Evolutionary conservation across 2,113 vertebrate genomes (phyloP), one percentile per base, ranked within the genome.

Genomic region (Pardalotus punctatus): DNA sequence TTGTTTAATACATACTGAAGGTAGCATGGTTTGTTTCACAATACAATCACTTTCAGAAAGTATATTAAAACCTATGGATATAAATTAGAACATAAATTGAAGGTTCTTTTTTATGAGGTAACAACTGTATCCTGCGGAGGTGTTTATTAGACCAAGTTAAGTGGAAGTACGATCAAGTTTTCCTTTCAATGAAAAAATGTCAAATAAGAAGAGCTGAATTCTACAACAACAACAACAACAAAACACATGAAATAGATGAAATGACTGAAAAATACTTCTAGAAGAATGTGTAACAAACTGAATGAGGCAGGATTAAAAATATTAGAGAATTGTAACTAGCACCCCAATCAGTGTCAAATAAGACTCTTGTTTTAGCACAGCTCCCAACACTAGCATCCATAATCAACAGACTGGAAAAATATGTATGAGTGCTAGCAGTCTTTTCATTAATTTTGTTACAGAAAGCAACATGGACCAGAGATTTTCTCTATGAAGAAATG

Each of bases 71-170:
- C 35, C 47, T 66, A 90, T 36, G 90, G 86, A 91, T 82, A 94
- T 77, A 86, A 97, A 96, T 96, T 81, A 94, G 91, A 95, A 91
- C 69, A 97, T 79, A 95, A 96, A 96, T 56, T 84, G 93, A 93
- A 53, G 14, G 60, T 60, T 91, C 45, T 81, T 96, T 82, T 96
- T 97, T 96, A 97, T 67, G 93, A 96, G 94, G 94, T 96, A 97
- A 96, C 91, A 96, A 94, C 83, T 14, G n/a, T 92, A 95, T 94
- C 92, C 93, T 84, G 86, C 27, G 54, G 93, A 96, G 88, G 94
- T 91, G 95, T 96, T 97, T 97, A 97, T 96, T 96, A 94, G 90
- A 82, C 57, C n/a, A 82, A 85, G 84, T 89, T 94, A 95, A 94
- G 76, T 85, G 45, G 48, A 95, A 94, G 73, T 77, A 85, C 18